Evolutionary conservation across 2,113 vertebrate genomes (phyloP), one percentile per base, ranked within the genome.

Genomic region (Phylloscopus trochilus): DNA sequence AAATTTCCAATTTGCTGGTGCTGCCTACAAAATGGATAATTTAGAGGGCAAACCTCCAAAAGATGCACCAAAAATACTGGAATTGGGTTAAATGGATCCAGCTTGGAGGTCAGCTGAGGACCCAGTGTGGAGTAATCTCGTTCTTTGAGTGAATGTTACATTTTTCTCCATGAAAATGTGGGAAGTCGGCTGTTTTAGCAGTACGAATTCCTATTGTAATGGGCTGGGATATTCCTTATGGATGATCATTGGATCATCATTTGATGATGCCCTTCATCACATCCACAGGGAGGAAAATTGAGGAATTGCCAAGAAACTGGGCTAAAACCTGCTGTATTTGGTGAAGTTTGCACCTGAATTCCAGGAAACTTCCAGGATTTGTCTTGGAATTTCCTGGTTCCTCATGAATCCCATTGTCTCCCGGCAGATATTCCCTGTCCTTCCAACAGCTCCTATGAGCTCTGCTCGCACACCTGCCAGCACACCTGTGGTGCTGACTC

Each of bases 41-140:
- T 77, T 13, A 15, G 30, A 67, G 53, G 20, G 14, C 20, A 6
- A 69, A 69, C 8, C 6, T 6, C 10, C n/a, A 13, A 10, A 68
- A 69, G 41, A 19, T 17, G 7, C 2, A 13, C 39, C 13, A 17
- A 60, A 87, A 70, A 20, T 13, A 35, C 5, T 7, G 5, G 4
- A 66, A 46, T 11, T 15, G 12, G 10, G 58, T 30, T 51, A 15
- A 58, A 62, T 15, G 20, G 4, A 53, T 63, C 23, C 2, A 21
- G 10, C 8, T 13, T 13, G 46, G 68, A 69, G 13, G 7, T 44
- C 21, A n/a, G 1, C 0, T 17, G 51, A 51, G 35, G 33, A 66
- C 26, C 27, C 27, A 68, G 1, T 0, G 4, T 7, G 5, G 28
- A 75, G 33, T 0, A 0, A 39, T 49, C 20, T n/a, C 2, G 4